Conservation (phyloP, 2,888 invertebrate genomes). For the Eretmocerus hayati region DNA sequence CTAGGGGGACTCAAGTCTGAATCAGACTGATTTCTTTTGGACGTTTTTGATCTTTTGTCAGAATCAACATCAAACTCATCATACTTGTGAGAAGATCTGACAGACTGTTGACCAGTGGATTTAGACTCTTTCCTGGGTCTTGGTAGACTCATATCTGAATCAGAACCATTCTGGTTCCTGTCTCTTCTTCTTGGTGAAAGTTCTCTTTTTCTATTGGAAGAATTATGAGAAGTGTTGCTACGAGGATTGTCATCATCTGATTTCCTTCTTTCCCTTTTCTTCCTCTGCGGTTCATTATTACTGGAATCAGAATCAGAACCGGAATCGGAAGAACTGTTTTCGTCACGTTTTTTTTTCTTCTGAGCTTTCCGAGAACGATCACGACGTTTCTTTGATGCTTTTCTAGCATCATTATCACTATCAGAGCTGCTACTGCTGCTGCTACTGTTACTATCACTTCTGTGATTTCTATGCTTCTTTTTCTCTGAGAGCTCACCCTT, state of each 20-base stretch:
- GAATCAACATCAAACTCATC: conserved; percentile 1
- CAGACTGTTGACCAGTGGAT: too few relatives aligned
- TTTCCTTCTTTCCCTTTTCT: too few relatives aligned
- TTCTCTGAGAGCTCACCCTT: background rate
- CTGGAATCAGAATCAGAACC: conserved; percentile 21
- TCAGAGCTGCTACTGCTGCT: conserved; percentile 6
- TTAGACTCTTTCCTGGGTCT: conserved; percentile 1
- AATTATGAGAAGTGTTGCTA: background rate
- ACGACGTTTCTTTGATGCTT: conserved; percentile 6
- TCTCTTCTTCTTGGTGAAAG: too few relatives aligned
- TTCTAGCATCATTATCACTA: conserved; percentile 4
- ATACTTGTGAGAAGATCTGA: background rate
- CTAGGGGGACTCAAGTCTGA: conserved; percentile 37
- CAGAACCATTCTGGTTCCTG: too few relatives aligned
- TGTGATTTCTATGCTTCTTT: background rate
- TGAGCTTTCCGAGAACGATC: conserved; percentile 3
- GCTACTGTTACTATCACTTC: conserved; percentile 5
- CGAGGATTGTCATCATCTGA: background rate
- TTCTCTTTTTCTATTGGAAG: conserved; percentile 8
- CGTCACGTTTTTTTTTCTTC: conserved; percentile 10
- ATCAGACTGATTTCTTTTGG: too few relatives aligned
- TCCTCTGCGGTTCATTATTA: conserved; percentile 26
- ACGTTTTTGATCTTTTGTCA: conserved; percentile 5
- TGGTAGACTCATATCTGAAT: conserved; percentile 22
- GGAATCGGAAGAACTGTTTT: conserved; percentile 6